phyloP scores from a whole-genome alignment of 2,888 invertebrate species.

The Mantis religiosa region DNA sequence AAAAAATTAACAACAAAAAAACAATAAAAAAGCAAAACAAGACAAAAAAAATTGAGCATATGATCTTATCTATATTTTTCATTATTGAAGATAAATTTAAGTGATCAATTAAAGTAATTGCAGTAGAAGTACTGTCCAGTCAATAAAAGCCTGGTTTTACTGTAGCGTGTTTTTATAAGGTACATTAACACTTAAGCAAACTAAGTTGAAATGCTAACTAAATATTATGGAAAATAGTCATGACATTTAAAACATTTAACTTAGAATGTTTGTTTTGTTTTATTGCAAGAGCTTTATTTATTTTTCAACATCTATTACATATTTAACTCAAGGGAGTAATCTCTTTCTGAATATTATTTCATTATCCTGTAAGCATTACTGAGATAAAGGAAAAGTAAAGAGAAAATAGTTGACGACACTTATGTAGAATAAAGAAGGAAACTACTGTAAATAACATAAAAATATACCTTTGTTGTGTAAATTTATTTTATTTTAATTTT shows the following conservation, averaged over 20 bases:
- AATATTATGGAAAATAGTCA: not conserved
- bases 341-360: not conserved
- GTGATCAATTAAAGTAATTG: not conserved
- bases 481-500: not conserved
- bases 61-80: not conserved
- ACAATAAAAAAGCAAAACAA: too few species aligned
- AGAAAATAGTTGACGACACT: not conserved
- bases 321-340: not conserved
- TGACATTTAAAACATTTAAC: not conserved
- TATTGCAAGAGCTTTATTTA: not conserved
- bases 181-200: not conserved
- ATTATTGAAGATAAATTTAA: not conserved
- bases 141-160: not conserved
- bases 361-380: not conserved
- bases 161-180: not conserved
- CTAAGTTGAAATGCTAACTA: not conserved
- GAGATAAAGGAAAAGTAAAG: not conserved
- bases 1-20: too few species aligned
- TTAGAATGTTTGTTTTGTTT: not conserved
- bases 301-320: not conserved
- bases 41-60: too few species aligned
- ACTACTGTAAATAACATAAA: not conserved
- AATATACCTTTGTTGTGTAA: not conserved
- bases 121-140: not conserved
- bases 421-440: not conserved